Conservation (phyloP, 2,797 vertebrate species). For the Coracias cyanogaster region DNA sequence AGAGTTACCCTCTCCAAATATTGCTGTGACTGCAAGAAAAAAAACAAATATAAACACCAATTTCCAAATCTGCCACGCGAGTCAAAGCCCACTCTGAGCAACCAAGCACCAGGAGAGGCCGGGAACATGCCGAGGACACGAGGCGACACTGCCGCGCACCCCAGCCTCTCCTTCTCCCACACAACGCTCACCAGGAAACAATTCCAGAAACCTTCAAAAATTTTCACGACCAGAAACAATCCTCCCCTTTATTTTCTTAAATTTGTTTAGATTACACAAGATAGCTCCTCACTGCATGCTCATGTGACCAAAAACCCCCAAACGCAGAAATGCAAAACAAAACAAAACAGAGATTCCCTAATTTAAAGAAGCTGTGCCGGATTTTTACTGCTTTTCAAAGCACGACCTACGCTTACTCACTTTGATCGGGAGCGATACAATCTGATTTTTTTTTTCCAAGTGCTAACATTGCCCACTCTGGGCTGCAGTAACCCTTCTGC, state of each 20-base stretch:
- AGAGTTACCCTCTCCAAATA: not conserved
- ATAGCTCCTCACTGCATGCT: not conserved
- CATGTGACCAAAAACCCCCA: conserved; percentile 11
- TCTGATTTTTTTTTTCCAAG: conserved; percentile 4
- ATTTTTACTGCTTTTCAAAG: conserved; percentile 26
- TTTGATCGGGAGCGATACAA: not conserved
- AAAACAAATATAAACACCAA: not conserved
- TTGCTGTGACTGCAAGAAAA: not conserved
- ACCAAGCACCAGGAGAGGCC: not conserved
- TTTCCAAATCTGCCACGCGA: not conserved
- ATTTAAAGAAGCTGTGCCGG: conserved; percentile 6
- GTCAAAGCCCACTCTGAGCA: not conserved
- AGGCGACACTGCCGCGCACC: not conserved
- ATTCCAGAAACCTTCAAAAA: conserved; percentile 2
- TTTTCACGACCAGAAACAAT: not conserved
- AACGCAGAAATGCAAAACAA: conserved; percentile 25
- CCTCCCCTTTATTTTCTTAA: not conserved
- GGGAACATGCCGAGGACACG: not conserved
- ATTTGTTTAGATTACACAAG: conserved; percentile 45
- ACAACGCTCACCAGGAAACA: not conserved
- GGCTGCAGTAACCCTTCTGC: not conserved
- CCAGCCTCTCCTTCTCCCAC: not conserved
- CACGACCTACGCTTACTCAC: not conserved
- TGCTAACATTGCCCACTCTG: not conserved
- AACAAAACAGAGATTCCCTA: not conserved